phyloP scores from a whole-genome alignment of 2,888 invertebrate genomes.

The Conus canariensis region DNA sequence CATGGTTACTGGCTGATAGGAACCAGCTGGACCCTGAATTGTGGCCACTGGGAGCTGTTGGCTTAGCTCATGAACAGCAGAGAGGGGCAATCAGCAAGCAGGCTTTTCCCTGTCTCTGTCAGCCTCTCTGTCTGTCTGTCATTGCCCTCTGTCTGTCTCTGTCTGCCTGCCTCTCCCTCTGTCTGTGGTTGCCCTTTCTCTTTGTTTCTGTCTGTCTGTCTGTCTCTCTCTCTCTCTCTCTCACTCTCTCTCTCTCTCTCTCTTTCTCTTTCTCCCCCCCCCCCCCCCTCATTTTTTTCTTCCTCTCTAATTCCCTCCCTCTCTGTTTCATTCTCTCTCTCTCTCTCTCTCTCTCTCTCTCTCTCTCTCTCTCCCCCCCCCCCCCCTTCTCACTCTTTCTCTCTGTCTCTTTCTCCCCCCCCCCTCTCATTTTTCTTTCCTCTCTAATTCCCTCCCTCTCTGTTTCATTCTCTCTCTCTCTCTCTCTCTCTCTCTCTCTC shows the following conservation, averaged over 20 bases:
- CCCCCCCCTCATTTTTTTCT: too few relatives aligned
- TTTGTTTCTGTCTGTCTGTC: background rate
- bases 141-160: too few relatives aligned
- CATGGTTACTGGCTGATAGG: too few relatives aligned
- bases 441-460: background rate
- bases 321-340: background rate
- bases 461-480: too few relatives aligned
- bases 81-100: too few relatives aligned
- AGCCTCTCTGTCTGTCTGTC: too few relatives aligned
- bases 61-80: too few relatives aligned
- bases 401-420: background rate
- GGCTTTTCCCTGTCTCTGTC: too few relatives aligned
- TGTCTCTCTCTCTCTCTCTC: background rate
- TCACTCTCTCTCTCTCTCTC: background rate
- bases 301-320: background rate
- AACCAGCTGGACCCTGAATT: too few relatives aligned
- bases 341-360: background rate
- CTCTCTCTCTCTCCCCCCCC: background rate
- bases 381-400: too few relatives aligned
- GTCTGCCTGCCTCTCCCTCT: background rate
- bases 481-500: too few relatives aligned
- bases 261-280: background rate
- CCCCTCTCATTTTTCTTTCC: background rate
- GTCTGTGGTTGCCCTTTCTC: background rate
- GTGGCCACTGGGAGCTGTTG: too few relatives aligned